Evolutionary conservation across 2,888 invertebrate species (phyloP).

Genomic region (Xestoiulus laeticollis): DNA sequence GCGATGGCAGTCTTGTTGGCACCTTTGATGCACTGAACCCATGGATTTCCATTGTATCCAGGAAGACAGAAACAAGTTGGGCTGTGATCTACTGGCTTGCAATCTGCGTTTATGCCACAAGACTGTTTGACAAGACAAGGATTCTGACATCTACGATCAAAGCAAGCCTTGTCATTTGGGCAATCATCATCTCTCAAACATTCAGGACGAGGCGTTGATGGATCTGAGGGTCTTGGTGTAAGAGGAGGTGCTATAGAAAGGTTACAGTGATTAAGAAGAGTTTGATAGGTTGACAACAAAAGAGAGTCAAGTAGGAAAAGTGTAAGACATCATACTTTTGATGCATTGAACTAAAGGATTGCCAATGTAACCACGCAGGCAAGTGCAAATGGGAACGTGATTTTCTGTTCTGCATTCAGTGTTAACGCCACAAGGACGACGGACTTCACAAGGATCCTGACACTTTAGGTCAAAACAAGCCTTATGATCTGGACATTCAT

Average conservation of each 20-base stretch:
- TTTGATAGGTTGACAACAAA: no score
- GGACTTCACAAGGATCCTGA: constrained; percentile 81
- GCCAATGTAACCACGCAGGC: constrained; percentile 66
- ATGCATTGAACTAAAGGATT: constrained; percentile 68
- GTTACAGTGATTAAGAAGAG: background rate
- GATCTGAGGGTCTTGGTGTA: background rate
- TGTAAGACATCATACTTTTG: constrained; percentile 69
- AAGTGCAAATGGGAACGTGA: constrained; percentile 59
- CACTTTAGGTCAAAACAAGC: constrained; percentile 90
- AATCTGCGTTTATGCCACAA: constrained; percentile 84
- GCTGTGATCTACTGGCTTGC: constrained; percentile 72
- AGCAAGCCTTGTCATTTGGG: constrained; percentile 67
- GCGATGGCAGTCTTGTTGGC: background rate
- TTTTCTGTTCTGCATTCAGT: constrained; percentile 71
- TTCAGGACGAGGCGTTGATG: constrained; percentile 72
- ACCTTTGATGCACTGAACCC: no score
- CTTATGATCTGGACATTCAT: constrained; percentile 70
- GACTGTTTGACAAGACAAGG: constrained; percentile 79
- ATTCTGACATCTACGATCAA: constrained; percentile 67
- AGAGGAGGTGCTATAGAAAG: background rate
- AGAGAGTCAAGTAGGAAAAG: background rate
- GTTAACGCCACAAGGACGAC: constrained; percentile 72
- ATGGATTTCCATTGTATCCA: no score
- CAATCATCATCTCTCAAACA: constrained; percentile 86
- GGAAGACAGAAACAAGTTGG: constrained; percentile 38